Evolutionary conservation across 1,140 invertebrate species (phyloP).

Genomic region (Brachionus manjavacas): DNA sequence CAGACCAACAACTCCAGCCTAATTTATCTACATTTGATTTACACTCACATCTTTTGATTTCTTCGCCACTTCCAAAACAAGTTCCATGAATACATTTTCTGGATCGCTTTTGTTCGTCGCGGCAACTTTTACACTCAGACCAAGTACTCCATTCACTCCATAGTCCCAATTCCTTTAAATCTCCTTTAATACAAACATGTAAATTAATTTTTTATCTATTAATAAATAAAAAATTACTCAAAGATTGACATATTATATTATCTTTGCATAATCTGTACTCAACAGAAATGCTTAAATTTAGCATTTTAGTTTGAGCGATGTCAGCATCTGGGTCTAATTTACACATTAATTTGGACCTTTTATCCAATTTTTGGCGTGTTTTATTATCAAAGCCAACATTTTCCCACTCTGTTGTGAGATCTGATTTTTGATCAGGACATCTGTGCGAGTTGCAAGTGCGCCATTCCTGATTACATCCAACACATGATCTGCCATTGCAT

Average conservation of each 20-base stretch:
- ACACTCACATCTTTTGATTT: not conserved
- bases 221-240: not conserved
- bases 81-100: not conserved
- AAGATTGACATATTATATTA: not conserved
- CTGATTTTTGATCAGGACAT: not conserved
- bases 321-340: not conserved
- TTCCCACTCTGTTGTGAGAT: not conserved
- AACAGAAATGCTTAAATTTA: not conserved
- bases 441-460: not conserved
- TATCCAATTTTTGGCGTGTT: constrained; percentile 5
- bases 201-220: not conserved
- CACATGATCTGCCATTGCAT: constrained; percentile 22
- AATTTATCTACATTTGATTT: not conserved
- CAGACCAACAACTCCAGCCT: constrained; percentile 34
- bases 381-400: not conserved
- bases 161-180: constrained; percentile 2
- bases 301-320: not conserved
- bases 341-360: not conserved
- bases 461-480: constrained; percentile 6
- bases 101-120: not conserved
- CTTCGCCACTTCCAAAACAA: constrained; percentile 3
- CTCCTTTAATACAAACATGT: not conserved
- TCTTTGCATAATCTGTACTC: constrained; percentile 4
- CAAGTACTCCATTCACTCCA: constrained; percentile 18
- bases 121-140: not conserved